phyloP scores from a whole-genome alignment of 2,113 vertebrate species.

The Puma concolor region DNA sequence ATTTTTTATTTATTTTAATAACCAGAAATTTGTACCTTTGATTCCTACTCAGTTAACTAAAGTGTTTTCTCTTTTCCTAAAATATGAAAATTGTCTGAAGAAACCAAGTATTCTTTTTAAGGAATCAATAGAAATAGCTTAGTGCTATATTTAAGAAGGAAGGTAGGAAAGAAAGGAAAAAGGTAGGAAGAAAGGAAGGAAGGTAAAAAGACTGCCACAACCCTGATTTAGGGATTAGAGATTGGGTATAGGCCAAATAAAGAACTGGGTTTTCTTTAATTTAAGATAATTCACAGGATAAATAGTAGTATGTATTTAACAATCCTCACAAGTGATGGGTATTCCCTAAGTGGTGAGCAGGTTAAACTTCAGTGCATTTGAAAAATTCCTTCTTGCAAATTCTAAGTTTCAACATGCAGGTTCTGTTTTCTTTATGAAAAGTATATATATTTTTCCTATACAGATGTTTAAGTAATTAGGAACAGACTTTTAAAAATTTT shows the following conservation, averaged over 20 bases:
- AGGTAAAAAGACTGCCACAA: background rate
- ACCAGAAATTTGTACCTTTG: background rate
- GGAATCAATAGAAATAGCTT: background rate
- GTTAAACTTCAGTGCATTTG: background rate
- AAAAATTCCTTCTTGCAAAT: background rate
- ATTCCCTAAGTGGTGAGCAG: background rate
- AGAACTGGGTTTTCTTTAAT: background rate
- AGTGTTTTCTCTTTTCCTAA: background rate
- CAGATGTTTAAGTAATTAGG: background rate
- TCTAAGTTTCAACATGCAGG: background rate
- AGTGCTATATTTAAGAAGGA: background rate
- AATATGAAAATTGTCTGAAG: conserved; percentile 21
- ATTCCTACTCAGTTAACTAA: background rate
- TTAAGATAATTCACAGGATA: background rate
- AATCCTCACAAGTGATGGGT: background rate
- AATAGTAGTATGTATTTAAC: background rate
- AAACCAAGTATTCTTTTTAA: background rate
- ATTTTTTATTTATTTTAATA: background rate
- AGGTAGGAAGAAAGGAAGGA: background rate
- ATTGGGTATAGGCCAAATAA: background rate
- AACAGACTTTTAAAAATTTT: background rate
- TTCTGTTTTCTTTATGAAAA: background rate
- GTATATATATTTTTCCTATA: background rate
- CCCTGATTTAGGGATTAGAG: background rate
- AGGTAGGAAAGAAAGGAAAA: background rate